Base-by-base conservation (phyloP, 2,797 vertebrate genomes). In the Malurus splendens region DNA sequence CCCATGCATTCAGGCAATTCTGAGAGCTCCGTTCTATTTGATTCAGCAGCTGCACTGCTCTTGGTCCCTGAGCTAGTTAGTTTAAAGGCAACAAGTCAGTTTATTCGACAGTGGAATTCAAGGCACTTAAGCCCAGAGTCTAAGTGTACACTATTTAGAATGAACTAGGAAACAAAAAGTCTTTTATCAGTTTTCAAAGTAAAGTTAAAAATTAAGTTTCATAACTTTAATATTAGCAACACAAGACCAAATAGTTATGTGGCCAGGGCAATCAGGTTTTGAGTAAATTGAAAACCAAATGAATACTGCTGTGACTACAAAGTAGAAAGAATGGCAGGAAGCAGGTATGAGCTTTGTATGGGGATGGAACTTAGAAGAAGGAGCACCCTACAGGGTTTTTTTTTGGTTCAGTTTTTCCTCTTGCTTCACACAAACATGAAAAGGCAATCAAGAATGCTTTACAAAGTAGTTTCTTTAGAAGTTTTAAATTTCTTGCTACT, bases 251-350 rank as follows among this genome's bases (percentile, higher is more conserved):
- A 70, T 18, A 70, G 16, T 64, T 92, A 19, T 7, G 45, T 13
- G 12, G 23, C 47, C 59, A 73, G 52, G 71, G 83, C 2, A 9
- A 70, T 56, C n/a, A 76, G 28, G 33, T 90, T 91, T 68, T 55
- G 54, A 71, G 61, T 57, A 76, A 79, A 88, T 0, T 54, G 66
- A 74, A 84, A 92, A 74, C 23, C 30, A 84, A 81, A 79, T 22
- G 38, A 50, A 55, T 50, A 32, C 48, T 86, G 61, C 51, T 41
- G 32, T 59, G 57, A 82, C 51, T 73, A 56, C 30, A n/a, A 73
- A 91, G 64, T 47, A 88, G 77, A 74, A 70, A 85, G 86, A 91
- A 93, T 3, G 41, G 71, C 67, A 80, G 76, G 78, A 83, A 75
- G 70, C 71, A 66, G 62, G 54, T 79, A 60, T 17, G 57, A 83